These are phyloP conservation scores for Pavo muticus DNA, from an alignment of 2,113 vertebrate genomes.

Conservation along the genomic window DNA sequence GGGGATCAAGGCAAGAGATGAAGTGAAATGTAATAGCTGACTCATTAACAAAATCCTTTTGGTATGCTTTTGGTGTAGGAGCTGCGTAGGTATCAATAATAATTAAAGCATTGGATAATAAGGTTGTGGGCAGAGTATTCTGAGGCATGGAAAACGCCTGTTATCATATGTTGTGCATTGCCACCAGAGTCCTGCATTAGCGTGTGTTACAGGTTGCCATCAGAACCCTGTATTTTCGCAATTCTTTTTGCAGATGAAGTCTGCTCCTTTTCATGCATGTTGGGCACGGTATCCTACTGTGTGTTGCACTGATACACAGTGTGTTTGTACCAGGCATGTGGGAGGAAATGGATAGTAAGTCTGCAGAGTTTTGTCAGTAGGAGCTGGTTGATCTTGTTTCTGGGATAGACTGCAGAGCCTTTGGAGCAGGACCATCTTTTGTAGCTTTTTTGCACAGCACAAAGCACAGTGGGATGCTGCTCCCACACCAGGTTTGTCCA, in stretches of 20 bases:
- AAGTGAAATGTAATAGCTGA: neutral
- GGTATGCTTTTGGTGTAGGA: neutral
- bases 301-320: neutral
- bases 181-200: neutral
- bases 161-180: neutral
- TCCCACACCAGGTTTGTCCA: neutral
- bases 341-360: neutral
- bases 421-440: neutral
- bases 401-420: neutral
- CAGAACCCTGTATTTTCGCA: neutral
- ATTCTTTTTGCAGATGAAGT: neutral
- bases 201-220: neutral
- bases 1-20: neutral
- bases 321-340: neutral
- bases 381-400: neutral
- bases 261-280: neutral
- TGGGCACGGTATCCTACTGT: neutral
- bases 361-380: neutral
- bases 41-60: neutral
- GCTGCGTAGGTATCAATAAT: neutral
- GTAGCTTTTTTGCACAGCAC: neutral
- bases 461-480: neutral
- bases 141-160: neutral
- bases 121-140: neutral
- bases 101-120: neutral